Evolutionary conservation across 2,888 invertebrate genomes (phyloP).

Genomic region (Sesia apiformis): DNA sequence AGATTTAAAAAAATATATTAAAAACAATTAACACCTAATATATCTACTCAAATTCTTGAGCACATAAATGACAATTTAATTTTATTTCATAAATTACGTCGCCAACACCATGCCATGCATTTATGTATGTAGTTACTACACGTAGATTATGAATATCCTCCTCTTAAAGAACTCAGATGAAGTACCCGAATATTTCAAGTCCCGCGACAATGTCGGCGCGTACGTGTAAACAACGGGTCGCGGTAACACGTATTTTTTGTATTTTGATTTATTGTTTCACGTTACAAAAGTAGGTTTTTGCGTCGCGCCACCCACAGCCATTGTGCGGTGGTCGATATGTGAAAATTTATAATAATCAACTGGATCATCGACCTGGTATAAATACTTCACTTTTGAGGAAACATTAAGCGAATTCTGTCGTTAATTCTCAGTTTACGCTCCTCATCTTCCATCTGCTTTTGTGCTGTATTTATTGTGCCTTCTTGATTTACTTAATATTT

Average conservation of each 20-base stretch:
- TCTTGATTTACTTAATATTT: no score
- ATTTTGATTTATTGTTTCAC: conserved; percentile 68
- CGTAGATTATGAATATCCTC: conserved; percentile 17
- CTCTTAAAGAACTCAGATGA: conserved; percentile 37
- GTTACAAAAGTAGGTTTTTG: conserved; percentile 64
- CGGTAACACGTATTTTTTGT: conserved; percentile 68
- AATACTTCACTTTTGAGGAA: no score
- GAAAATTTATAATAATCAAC: conserved; percentile 25
- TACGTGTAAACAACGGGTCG: conserved; percentile 60
- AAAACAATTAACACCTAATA: no score
- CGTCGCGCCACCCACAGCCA: conserved; percentile 59
- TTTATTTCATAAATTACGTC: neutral
- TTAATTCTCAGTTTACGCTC: no score
- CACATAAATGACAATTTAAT: no score
- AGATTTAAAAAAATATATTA: no score
- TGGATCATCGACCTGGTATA: no score
- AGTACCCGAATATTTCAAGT: conserved; percentile 34
- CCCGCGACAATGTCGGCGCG: conserved; percentile 55
- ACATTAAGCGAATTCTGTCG: no score
- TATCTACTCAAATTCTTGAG: no score
- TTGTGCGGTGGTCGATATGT: conserved; percentile 30
- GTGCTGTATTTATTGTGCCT: no score
- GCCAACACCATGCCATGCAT: neutral
- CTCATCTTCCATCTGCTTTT: no score
- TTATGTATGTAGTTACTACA: neutral